These are phyloP conservation scores for Catharus minimus DNA, from an alignment of 2,113 vertebrate genomes.

Conservation along the genomic window DNA sequence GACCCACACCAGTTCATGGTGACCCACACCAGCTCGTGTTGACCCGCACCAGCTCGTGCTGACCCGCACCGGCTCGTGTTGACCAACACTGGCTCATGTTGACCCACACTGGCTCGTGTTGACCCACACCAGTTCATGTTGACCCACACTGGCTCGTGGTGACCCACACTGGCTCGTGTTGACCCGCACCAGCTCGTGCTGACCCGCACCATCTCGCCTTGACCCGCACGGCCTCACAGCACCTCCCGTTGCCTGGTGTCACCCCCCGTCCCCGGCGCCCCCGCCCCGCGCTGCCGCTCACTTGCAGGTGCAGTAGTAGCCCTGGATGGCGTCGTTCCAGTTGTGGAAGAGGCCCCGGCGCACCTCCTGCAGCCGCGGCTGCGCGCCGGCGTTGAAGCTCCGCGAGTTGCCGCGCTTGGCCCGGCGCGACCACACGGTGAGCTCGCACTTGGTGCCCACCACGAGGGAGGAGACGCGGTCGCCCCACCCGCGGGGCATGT, in stretches of 20 bases:
- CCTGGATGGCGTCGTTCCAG: constrained; percentile 76
- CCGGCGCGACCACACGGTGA: constrained; percentile 67
- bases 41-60: too few species aligned
- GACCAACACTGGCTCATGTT: too few species aligned
- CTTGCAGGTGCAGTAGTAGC: constrained; percentile 72
- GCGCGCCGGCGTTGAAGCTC: not conserved
- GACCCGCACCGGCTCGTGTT: too few species aligned
- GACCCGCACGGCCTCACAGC: too few species aligned
- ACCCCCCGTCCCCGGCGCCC: fast-evolving
- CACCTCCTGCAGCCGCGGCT: constrained; percentile 74
- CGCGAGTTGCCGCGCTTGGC: constrained; percentile 54
- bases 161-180: fast-evolving
- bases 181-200: fast-evolving
- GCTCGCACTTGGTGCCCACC: constrained; percentile 63
- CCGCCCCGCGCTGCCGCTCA: not conserved
- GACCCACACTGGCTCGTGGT: too few species aligned
- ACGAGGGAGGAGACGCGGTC: constrained; percentile 71
- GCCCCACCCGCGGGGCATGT: constrained; percentile 47
- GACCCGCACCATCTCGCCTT: fast-evolving
- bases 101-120: too few species aligned
- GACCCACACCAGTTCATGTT: too few species aligned
- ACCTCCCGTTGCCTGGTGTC: fast-evolving
- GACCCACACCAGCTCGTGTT: too few species aligned
- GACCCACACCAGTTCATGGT: too few species aligned
- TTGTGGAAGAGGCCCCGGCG: constrained; percentile 40